Evolutionary conservation across 2,888 invertebrate species (phyloP).

Genomic region (Zygaena filipendulae): DNA sequence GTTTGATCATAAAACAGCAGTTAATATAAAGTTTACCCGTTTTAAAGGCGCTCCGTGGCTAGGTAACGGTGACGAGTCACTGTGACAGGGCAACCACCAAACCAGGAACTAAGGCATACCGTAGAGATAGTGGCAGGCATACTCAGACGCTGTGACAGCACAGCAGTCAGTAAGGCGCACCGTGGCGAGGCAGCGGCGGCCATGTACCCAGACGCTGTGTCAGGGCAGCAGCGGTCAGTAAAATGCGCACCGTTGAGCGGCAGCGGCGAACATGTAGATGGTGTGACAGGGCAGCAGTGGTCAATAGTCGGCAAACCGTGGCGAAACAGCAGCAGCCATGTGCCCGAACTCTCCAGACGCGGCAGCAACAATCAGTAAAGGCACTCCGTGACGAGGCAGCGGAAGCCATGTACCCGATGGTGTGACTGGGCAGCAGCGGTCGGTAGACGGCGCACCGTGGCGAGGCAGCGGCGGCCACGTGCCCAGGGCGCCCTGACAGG

Average conservation of each 20-base stretch:
- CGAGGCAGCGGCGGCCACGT: slow-evolving; percentile 7
- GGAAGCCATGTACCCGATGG: slow-evolving; percentile 2
- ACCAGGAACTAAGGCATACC: neutral
- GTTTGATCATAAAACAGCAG: too few species aligned
- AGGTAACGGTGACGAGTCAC: neutral
- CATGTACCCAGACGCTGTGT: slow-evolving; percentile 1
- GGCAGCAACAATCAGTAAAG: slow-evolving; percentile 10
- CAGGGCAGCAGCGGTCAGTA: slow-evolving; percentile 4
- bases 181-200: slow-evolving; percentile 8
- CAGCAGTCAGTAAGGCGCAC: slow-evolving; percentile 3
- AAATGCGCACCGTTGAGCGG: neutral
- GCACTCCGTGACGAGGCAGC: slow-evolving; percentile 11
- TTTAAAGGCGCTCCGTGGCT: neutral
- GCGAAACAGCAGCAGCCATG: slow-evolving; percentile 7
- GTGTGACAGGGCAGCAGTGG: slow-evolving; percentile 7
- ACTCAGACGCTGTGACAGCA: slow-evolving; percentile 6
- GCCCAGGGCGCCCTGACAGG: slow-evolving; percentile 5
- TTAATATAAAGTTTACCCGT: too few species aligned
- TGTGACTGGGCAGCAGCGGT: slow-evolving; percentile 8
- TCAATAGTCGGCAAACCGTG: slow-evolving; percentile 3
- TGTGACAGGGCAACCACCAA: neutral
- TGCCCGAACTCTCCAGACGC: slow-evolving; percentile 4
- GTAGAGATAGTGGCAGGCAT: neutral
- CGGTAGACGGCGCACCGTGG: slow-evolving; percentile 4
- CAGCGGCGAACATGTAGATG: neutral